phyloP scores from a whole-genome alignment of 2,113 vertebrate species.

The Plestiodon gilberti region DNA sequence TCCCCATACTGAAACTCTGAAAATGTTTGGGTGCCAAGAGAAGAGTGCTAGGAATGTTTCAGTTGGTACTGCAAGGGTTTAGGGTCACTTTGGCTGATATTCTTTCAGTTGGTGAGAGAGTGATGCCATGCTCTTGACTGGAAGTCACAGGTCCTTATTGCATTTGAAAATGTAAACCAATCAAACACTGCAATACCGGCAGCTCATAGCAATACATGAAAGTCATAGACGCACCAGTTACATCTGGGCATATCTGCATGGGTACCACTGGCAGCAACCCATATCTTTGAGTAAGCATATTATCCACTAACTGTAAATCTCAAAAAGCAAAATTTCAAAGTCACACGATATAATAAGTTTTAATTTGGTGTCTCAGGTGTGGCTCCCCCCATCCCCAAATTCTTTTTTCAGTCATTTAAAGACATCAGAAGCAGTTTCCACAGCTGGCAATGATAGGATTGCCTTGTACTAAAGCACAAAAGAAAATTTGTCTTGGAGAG shows the following conservation, averaged over 20 bases:
- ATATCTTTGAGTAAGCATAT: neutral
- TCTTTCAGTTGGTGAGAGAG: neutral
- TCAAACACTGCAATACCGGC: neutral
- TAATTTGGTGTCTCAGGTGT: neutral
- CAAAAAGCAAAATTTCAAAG: neutral
- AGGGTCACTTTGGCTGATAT: too few relatives aligned
- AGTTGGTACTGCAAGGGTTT: too few relatives aligned
- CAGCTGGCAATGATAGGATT: conserved; percentile 1
- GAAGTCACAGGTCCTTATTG: too few relatives aligned
- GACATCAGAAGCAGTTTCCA: neutral
- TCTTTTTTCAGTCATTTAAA: neutral
- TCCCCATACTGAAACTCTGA: too few relatives aligned
- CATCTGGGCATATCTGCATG: neutral
- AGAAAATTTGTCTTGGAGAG: neutral
- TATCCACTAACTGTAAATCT: neutral
- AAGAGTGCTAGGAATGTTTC: too few relatives aligned
- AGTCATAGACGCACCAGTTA: neutral
- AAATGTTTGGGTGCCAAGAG: too few relatives aligned
- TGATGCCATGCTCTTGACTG: too few relatives aligned
- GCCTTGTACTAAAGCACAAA: neutral
- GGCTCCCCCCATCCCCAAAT: neutral
- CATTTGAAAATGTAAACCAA: neutral
- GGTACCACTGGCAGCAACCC: neutral
- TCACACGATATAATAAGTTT: neutral
- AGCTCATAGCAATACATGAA: neutral